Percentiles rank a stretch among this genome's conserved stretches.
These are phyloP conservation scores for Lichenostomus cassidix DNA, from an alignment of 2,113 vertebrate genomes.

Conservation along the genomic window DNA sequence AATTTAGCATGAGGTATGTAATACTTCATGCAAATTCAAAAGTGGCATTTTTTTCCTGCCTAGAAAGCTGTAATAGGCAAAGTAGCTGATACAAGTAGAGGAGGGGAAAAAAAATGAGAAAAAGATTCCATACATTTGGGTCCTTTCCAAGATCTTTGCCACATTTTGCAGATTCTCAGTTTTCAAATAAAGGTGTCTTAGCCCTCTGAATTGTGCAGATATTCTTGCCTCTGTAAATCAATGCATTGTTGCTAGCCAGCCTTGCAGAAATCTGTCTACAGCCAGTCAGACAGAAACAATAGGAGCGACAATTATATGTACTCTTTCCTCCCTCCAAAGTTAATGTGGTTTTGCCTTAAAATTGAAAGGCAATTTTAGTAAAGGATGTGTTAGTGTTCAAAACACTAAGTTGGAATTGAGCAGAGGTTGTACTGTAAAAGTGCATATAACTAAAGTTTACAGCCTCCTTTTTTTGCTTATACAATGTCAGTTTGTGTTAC, in stretches of 20 bases:
- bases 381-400: neutral
- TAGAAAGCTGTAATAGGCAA: conserved; percentile 47
- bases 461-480: neutral
- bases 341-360: conserved; percentile 4
- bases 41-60: neutral
- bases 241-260: conserved; percentile 49
- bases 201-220: conserved; percentile 19
- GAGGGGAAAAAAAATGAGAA: neutral
- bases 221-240: conserved; percentile 67
- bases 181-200: conserved; percentile 32
- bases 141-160: conserved; percentile 66
- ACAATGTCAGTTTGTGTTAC: neutral
- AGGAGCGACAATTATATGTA: neutral
- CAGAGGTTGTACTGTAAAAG: neutral
- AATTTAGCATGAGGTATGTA: conserved; percentile 1
- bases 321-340: conserved; percentile 6
- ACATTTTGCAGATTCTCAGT: conserved; percentile 40
- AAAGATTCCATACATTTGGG: conserved; percentile 55
- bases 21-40: neutral
- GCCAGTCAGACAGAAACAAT: conserved; percentile 57
- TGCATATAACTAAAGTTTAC: neutral
- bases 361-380: neutral
- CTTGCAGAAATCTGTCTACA: conserved; percentile 62
- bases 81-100: conserved; percentile 10
- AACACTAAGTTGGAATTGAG: neutral